Evolutionary conservation across 2,888 invertebrate species (phyloP).

Genomic region (Ypsolopha sequella): DNA sequence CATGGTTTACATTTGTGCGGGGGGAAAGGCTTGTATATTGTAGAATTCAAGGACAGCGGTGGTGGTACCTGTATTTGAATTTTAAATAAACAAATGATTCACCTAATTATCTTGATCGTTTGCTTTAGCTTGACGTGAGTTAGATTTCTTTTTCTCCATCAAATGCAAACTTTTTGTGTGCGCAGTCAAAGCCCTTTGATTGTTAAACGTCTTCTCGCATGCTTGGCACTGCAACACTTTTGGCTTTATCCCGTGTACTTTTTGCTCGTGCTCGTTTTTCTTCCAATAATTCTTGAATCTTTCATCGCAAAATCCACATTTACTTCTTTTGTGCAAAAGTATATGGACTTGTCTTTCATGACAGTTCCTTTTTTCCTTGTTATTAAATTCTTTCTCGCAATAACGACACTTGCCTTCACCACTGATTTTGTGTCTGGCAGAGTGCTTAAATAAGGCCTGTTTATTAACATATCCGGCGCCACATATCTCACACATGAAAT

Average conservation of each 20-base stretch:
- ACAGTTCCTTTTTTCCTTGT: slow-evolving; percentile 39
- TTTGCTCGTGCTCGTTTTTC: slow-evolving; percentile 44
- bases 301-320: slow-evolving; percentile 38
- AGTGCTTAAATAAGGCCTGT: slow-evolving; percentile 24
- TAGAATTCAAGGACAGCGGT: too few relatives aligned
- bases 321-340: slow-evolving; percentile 23
- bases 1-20: too few relatives aligned
- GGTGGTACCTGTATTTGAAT: too few relatives aligned
- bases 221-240: slow-evolving; percentile 48
- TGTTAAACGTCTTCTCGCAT: slow-evolving; percentile 56
- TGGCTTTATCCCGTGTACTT: slow-evolving; percentile 41
- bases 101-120: too few relatives aligned
- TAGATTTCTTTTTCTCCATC: slow-evolving; percentile 20
- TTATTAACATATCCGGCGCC: slow-evolving; percentile 28
- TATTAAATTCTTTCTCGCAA: slow-evolving; percentile 54
- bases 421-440: slow-evolving; percentile 26
- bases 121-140: too few relatives aligned
- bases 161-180: slow-evolving; percentile 43
- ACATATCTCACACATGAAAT: slow-evolving; percentile 30
- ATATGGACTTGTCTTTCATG: slow-evolving; percentile 47
- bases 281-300: slow-evolving; percentile 46
- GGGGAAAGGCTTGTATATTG: too few relatives aligned
- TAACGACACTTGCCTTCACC: slow-evolving; percentile 37
- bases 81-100: too few relatives aligned
- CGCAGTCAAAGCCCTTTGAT: slow-evolving; percentile 52